Percentiles rank a stretch among this genome's conserved stretches.
phyloP scores from a whole-genome alignment of 2,888 invertebrate species.

The Nasonovia ribisnigri region DNA sequence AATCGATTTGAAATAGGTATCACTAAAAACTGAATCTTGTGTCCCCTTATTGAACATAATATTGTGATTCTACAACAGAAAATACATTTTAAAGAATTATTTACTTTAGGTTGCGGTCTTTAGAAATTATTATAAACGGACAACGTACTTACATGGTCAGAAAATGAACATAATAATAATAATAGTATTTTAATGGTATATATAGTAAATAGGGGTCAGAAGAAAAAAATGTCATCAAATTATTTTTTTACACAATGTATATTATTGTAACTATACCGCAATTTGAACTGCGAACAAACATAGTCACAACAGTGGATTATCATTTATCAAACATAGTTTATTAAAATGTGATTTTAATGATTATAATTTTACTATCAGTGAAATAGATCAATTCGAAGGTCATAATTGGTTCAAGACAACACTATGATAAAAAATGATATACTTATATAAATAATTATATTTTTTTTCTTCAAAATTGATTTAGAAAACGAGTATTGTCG shows the following conservation, averaged over 20 bases:
- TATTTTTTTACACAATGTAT: not conserved
- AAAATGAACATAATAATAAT: not conserved
- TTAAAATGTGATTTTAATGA: not conserved
- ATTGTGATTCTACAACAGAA: not conserved
- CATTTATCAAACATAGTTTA: not conserved
- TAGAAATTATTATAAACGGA: not conserved
- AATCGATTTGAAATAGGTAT: not conserved
- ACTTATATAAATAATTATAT: not conserved
- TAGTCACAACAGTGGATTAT: too few relatives aligned
- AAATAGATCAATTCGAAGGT: not conserved
- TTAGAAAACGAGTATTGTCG: not conserved
- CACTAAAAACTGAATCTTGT: not conserved
- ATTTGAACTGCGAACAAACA: not conserved
- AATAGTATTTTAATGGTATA: not conserved
- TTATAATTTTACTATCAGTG: not conserved
- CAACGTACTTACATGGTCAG: not conserved
- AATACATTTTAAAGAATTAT: not conserved
- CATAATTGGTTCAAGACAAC: not conserved
- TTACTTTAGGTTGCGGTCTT: not conserved
- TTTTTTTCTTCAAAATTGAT: not conserved
- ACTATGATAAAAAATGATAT: not conserved
- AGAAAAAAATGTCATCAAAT: not conserved
- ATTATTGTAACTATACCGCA: not conserved
- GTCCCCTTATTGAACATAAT: not conserved
- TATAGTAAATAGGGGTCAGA: not conserved